A percentile compares a stretch with the other conserved stretches of the same genome.
These are phyloP conservation scores for Troides aeacus DNA, from an alignment of 2,888 invertebrate genomes.

Conservation along the genomic window DNA sequence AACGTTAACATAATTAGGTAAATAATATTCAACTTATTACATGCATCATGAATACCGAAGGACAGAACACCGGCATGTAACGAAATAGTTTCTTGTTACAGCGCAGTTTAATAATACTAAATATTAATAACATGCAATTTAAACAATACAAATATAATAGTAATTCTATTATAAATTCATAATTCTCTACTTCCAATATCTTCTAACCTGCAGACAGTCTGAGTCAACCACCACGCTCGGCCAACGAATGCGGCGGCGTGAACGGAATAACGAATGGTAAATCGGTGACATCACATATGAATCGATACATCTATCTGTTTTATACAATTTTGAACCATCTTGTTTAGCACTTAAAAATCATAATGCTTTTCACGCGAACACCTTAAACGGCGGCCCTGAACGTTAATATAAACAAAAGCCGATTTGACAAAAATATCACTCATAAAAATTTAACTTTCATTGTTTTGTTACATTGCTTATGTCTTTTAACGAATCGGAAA, in stretches of 20 bases:
- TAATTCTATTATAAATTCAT: not conserved
- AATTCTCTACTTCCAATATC: slow-evolving; percentile 10
- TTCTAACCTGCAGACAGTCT: slow-evolving; percentile 49
- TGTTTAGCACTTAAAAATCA: slow-evolving; percentile 44
- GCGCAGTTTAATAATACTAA: too few species aligned
- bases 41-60: too few species aligned
- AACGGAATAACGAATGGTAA: slow-evolving; percentile 72
- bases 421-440: slow-evolving; percentile 45
- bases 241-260: slow-evolving; percentile 55
- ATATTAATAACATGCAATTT: too few species aligned
- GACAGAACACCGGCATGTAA: too few species aligned
- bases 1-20: too few species aligned
- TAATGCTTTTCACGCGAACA: slow-evolving; percentile 40
- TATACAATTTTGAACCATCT: slow-evolving; percentile 45
- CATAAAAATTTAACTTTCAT: slow-evolving; percentile 43
- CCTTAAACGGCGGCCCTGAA: slow-evolving; percentile 51
- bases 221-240: slow-evolving; percentile 59
- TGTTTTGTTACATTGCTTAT: slow-evolving; percentile 32
- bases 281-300: slow-evolving; percentile 63
- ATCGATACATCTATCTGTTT: slow-evolving; percentile 41
- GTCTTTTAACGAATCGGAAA: not conserved
- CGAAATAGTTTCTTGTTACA: too few species aligned
- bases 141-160: not conserved
- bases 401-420: slow-evolving; percentile 49
- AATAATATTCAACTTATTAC: too few species aligned